These are phyloP conservation scores for Tachuris rubrigastra DNA, from an alignment of 2,113 vertebrate species.

Conservation along the genomic window DNA sequence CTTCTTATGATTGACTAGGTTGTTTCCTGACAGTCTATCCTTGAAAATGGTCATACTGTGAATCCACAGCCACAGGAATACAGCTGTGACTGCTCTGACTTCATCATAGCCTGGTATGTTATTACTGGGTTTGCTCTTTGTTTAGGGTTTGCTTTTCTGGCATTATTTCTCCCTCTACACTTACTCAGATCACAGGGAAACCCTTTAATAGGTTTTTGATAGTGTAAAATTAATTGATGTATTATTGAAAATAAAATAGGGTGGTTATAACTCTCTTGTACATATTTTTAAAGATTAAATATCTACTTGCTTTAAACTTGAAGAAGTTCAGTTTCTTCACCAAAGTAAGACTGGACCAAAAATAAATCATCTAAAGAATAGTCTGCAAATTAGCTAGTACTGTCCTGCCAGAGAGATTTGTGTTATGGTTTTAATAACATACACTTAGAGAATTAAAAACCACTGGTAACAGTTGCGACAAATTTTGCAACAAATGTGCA, in stretches of 20 bases:
- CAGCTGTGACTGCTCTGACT: background rate
- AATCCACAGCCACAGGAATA: background rate
- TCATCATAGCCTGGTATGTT: background rate
- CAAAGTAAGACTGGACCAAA: background rate
- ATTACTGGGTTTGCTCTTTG: background rate
- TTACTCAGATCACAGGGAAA: background rate
- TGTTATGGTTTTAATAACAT: slow-evolving; percentile 13
- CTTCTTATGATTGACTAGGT: background rate
- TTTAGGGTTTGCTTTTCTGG: background rate
- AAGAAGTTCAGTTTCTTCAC: background rate
- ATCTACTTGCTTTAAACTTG: background rate
- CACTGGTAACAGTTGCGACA: background rate
- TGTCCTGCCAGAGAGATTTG: background rate
- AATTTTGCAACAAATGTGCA: slow-evolving; percentile 24
- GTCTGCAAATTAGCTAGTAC: background rate
- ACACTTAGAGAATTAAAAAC: background rate
- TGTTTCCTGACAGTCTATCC: background rate
- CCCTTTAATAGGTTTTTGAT: background rate
- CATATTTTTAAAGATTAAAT: background rate
- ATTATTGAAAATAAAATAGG: background rate
- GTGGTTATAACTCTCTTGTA: background rate
- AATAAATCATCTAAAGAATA: background rate
- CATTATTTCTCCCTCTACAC: background rate
- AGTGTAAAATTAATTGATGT: background rate
- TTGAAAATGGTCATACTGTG: background rate